A percentile compares a stretch with the other conserved stretches of the same genome.
These are phyloP conservation scores for Eudyptes chrysolophus DNA, from an alignment of 2,113 vertebrate species.

Conservation along the genomic window DNA sequence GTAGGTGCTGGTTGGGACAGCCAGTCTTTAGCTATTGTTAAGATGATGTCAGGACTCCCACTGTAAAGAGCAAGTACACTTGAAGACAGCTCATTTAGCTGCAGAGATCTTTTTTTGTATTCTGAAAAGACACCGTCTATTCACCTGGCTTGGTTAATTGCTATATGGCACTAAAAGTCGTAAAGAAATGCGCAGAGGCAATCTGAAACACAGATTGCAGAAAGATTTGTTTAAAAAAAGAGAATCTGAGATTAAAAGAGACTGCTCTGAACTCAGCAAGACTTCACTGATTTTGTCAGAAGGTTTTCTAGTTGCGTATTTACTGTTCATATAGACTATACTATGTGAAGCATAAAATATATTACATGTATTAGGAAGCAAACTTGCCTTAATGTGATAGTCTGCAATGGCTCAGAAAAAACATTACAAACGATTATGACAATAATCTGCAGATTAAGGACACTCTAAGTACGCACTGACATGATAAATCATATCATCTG, in stretches of 20 bases:
- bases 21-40: neutral
- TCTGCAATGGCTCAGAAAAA: slow-evolving; percentile 31
- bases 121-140: neutral
- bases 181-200: neutral
- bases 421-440: slow-evolving; percentile 48
- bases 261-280: neutral
- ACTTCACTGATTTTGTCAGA: neutral
- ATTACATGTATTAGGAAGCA: neutral
- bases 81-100: neutral
- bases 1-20: neutral
- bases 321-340: neutral
- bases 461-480: slow-evolving; percentile 29
- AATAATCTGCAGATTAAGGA: slow-evolving; percentile 63
- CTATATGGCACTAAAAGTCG: neutral
- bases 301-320: slow-evolving; percentile 10
- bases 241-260: neutral
- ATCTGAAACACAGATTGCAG: neutral
- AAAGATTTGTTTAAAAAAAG: neutral
- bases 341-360: neutral
- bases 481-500: slow-evolving; percentile 39
- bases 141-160: neutral
- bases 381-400: neutral
- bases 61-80: neutral
- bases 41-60: neutral
- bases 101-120: neutral